A percentile compares a stretch with the other conserved stretches of the same genome.
phyloP scores from a whole-genome alignment of 1,140 invertebrate species.

The Achatina immaculata region DNA sequence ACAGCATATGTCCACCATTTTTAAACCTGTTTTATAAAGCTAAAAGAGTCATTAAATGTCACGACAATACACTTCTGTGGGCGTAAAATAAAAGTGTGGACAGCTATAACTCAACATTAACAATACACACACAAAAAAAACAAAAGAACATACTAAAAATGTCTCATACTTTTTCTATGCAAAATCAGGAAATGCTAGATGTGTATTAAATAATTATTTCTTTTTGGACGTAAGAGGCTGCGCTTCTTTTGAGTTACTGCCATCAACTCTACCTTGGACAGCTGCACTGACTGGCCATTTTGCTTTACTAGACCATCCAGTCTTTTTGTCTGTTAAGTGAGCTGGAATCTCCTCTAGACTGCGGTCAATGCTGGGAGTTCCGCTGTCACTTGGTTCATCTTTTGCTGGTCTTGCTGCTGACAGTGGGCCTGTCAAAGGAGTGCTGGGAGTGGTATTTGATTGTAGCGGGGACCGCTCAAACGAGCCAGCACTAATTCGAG shows the following conservation, averaged over 20 bases:
- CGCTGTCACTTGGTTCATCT: slow-evolving; percentile 44
- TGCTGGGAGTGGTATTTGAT: slow-evolving; percentile 37
- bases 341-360: slow-evolving; percentile 62
- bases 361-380: slow-evolving; percentile 63
- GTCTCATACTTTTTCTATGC: too few species aligned
- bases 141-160: too few species aligned
- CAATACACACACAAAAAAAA: too few species aligned
- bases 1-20: too few species aligned
- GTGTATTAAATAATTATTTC: not conserved
- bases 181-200: too few species aligned
- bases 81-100: too few species aligned
- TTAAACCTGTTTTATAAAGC: too few species aligned
- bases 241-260: slow-evolving; percentile 32
- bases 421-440: slow-evolving; percentile 45
- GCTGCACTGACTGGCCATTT: slow-evolving; percentile 43
- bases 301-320: slow-evolving; percentile 33
- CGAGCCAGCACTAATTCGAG: slow-evolving; percentile 60
- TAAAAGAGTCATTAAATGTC: too few species aligned
- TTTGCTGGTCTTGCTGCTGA: slow-evolving; percentile 40
- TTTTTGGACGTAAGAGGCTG: slow-evolving; percentile 27
- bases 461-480: slow-evolving; percentile 58
- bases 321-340: slow-evolving; percentile 40
- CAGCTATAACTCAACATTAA: too few species aligned
- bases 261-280: slow-evolving; percentile 26
- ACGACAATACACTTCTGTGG: too few species aligned